Base-by-base conservation (phyloP, 2,113 vertebrate species). In the Pipra filicauda region DNA sequence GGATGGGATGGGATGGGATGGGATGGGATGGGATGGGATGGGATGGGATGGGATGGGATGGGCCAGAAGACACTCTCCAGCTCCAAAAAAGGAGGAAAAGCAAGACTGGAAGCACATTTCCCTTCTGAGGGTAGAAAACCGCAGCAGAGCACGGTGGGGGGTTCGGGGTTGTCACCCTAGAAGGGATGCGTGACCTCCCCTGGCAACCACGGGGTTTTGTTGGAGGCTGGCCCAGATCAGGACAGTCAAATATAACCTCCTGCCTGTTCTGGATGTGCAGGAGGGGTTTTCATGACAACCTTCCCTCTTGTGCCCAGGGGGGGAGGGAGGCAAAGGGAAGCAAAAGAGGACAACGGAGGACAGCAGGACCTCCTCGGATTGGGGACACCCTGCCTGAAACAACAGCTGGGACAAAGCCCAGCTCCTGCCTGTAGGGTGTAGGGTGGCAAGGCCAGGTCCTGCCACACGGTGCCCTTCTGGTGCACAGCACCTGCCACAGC, bases 91-190 rank as follows among this genome's bases (percentile, higher is more conserved):
- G 70, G 71, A 89, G 71, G 66, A 44, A 49, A 89, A 78, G 12
- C 21, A 49, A n/a, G 21, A 21, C 5, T 57, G 61, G 61, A 59
- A 69, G 31, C 44, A 22, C 3, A 0, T 16, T 67, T 31, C 39
- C 70, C 75, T 88, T 69, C 79, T 58, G 58, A 0, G 4, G 51
- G 57, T 46, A 74, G 66, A 64, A 70, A 70, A n/a, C 8, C 3
- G 1, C n/a, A 14, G 52, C 57, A 37, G 37, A 52, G 1, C 1
- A 0, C 1, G 0, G 27, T 12, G 15, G 15, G 22, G 18, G 8
- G 23, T 15, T 76, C n/a, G 2, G 39, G 8, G 49, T 31, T 49
- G 31, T 22, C 10, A 31, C 44, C 54, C n/a, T 15, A 65, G 31
- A 59, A 91, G 71, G 71, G 44, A 31, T 30, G 35, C 11, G 51